Percentiles rank a stretch among this genome's conserved stretches.
phyloP scores from a whole-genome alignment of 2,113 vertebrate species.

The Nycticryphes semicollaris region DNA sequence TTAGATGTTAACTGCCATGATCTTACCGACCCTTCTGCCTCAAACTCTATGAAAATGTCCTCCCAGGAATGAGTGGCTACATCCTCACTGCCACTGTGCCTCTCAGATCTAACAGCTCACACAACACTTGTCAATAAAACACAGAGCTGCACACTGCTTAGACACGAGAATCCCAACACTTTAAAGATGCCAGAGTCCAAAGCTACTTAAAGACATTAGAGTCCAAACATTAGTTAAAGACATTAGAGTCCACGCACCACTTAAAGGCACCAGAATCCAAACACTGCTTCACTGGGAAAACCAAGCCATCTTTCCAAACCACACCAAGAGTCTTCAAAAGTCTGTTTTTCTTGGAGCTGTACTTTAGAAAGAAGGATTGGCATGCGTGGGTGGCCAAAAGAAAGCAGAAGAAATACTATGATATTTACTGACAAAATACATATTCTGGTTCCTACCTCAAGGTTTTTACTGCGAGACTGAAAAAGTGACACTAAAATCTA shows the following conservation, averaged over 20 bases:
- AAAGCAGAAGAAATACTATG: background rate
- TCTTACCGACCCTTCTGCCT: background rate
- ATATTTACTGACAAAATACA: background rate
- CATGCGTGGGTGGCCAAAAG: background rate
- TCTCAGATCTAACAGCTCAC: background rate
- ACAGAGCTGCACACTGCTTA: background rate
- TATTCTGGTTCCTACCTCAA: background rate
- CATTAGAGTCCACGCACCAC: no score
- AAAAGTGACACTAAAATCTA: background rate
- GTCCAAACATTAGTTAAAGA: no score
- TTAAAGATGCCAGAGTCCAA: background rate
- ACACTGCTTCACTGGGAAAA: background rate
- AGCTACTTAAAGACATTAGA: background rate
- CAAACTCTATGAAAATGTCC: background rate
- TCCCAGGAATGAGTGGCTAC: background rate
- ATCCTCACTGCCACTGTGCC: background rate
- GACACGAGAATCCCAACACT: no score
- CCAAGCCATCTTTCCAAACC: background rate
- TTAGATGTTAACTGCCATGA: background rate
- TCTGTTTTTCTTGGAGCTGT: slow-evolving; percentile 14
- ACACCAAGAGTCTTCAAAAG: slow-evolving; percentile 9
- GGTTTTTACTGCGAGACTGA: background rate
- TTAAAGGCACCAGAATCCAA: background rate
- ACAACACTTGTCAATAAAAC: background rate
- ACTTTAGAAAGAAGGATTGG: background rate